These are phyloP conservation scores for Melanophora roralis DNA, from an alignment of 2,888 invertebrate species.

Conservation along the genomic window DNA sequence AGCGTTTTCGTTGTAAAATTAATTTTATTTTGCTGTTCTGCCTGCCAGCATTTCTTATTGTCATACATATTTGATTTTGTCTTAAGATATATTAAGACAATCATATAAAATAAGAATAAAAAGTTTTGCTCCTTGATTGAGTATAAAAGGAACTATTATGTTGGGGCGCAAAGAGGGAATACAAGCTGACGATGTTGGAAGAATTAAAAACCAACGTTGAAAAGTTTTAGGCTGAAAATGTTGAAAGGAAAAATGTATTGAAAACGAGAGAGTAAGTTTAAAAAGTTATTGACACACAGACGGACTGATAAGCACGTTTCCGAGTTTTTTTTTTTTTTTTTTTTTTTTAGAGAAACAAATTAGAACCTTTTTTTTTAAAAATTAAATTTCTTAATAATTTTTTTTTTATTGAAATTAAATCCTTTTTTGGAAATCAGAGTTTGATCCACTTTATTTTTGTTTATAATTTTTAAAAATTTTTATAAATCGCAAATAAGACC, in stretches of 20 bases:
- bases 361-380: too few relatives aligned
- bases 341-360: too few relatives aligned
- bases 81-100: too few relatives aligned
- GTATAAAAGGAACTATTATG: neutral
- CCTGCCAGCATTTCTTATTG: neutral
- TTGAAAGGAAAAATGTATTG: neutral
- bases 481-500: too few relatives aligned
- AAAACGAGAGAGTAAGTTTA: slow-evolving; percentile 45
- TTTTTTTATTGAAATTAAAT: too few relatives aligned
- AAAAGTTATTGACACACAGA: neutral
- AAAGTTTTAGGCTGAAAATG: slow-evolving; percentile 36
- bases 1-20: neutral
- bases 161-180: neutral
- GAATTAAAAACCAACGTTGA: slow-evolving; percentile 27
- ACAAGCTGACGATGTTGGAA: neutral
- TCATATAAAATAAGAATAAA: too few relatives aligned
- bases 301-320: too few relatives aligned
- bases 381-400: too few relatives aligned
- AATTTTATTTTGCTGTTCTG: slow-evolving; percentile 1
- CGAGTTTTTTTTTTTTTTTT: too few relatives aligned
- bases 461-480: too few relatives aligned
- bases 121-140: neutral
- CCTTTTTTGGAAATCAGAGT: too few relatives aligned
- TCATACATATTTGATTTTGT: slow-evolving; percentile 51
- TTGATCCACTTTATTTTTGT: too few relatives aligned